Base-by-base conservation (phyloP, 2,888 invertebrate species). In the Pasiphila rectangulata region DNA sequence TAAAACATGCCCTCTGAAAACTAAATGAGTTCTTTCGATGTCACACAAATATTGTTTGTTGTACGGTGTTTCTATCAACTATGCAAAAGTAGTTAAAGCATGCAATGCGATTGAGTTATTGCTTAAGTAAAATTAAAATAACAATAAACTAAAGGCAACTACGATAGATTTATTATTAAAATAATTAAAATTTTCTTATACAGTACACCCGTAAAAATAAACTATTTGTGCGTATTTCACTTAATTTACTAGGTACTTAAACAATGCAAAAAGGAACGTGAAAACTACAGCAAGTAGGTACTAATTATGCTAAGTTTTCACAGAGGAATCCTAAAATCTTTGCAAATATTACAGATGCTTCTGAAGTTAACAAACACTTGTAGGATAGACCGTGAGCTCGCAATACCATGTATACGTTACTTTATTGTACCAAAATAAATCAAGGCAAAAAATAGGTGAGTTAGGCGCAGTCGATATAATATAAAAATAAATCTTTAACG, bases 151-250 rank as follows among this genome's bases (percentile, higher is more conserved):
- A 35, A 40, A 32, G 17, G 16, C 30, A 37, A 12, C 9, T 42
- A 38, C 37, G 5, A 40, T 29, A 39, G n/a, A 38, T 50, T 50
- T 45, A 46, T 50, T 50, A 17, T 3, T 9, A 34, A 38, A 42
- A 29, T 50, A 38, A 41, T n/a, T 32, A 9, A 1, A 37, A 20
- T 23, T 25, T 17, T 37, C 24, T 19, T 42, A 25, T 32, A 37
- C 27, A 23, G 39, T 39, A 49, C 35, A 44, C 43, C 35, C 37
- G 45, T 46, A 38, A n/a, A n/a, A n/a, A 34, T 34, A 39, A 30
- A 15, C 16, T 43, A 40, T 9, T 32, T 32, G 29, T 46, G 42
- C 44, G 44, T 41, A 35, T 35, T n/a, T 35, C 16, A 35, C 32
- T 32, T 32, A 17, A 19, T 6, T n/a, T n/a, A n/a, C n/a, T n/a